Base-by-base conservation (phyloP, 1,140 invertebrate species). In the Mesaphorura yosii region DNA sequence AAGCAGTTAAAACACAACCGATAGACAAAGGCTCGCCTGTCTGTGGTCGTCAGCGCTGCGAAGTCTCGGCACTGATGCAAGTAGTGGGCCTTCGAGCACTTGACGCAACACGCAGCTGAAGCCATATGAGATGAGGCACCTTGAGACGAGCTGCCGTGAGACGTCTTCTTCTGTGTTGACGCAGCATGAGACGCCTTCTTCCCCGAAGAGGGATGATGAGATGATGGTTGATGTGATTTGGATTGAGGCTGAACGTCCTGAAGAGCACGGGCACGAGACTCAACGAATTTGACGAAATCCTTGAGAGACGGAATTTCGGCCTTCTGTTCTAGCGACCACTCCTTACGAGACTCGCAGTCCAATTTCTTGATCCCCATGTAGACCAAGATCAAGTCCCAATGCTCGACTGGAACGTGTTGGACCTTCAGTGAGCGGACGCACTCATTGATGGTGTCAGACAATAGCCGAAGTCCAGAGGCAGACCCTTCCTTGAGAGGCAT, bases 351-450 rank as follows among this genome's bases (percentile, higher is more conserved):
- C n/a, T 54, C 48, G 19, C 7, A 10, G 25, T 60, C 55, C 20
- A 60, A n/a, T 34, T 50, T 53, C 12, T 47, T 39, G 12, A 29
- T n/a, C 15, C 46, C 39, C 2, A 53, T 7, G 27, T 54, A 48
- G 3, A 54, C 59, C 3, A 54, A 19, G 3, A 55, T 14, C 5
- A 22, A 28, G 40, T 60, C 59, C 44, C 39, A 48, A 34, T 34
- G 31, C n/a, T 34, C 10, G 31, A n/a, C n/a, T 10, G 10, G 31
- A 34, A 34, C 31, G 10, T 10, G 31, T 34, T 10, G n/a, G 31
- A n/a, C 10, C n/a, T 34, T 34, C n/a, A 34, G n/a, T n/a, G 31
- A 34, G 31, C 31, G 31, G n/a, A 34, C 31, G n/a, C 31, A 34
- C 31, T 34, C 31, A 34, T 34, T 34, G n/a, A 34, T 34, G 10